A percentile compares a stretch with the other conserved stretches of the same genome.
phyloP scores from a whole-genome alignment of 1,140 invertebrate species.

The Zophobas morio region DNA sequence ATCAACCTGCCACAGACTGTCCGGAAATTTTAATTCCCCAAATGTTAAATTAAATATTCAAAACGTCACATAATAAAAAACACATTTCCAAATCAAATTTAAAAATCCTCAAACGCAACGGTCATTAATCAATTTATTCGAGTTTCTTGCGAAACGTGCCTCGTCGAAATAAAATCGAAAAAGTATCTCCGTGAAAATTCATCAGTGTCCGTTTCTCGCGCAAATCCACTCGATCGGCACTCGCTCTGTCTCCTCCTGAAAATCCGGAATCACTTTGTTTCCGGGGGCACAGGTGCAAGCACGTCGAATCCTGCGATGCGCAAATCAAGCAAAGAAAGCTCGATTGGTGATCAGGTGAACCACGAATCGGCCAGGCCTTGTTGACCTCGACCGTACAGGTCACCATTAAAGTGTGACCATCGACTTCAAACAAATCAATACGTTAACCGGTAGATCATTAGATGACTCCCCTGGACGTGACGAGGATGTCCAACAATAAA shows the following conservation, averaged over 20 bases:
- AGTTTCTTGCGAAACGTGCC: background rate
- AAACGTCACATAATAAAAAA: background rate
- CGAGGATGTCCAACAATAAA: constrained; percentile 33
- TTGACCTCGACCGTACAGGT: constrained; percentile 43
- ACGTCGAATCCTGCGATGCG: constrained; percentile 34
- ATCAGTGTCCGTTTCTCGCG: constrained; percentile 22
- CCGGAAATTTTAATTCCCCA: no score
- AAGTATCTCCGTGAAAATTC: background rate
- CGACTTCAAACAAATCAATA: constrained; percentile 47
- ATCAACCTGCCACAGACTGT: no score
- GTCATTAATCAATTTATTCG: background rate
- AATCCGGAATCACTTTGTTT: constrained; percentile 39
- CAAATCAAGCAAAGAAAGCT: constrained; percentile 37
- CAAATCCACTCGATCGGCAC: constrained; percentile 32
- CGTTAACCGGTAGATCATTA: constrained; percentile 43
- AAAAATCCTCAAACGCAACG: background rate
- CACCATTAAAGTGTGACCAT: constrained; percentile 44
- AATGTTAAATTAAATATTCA: no score
- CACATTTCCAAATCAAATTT: background rate
- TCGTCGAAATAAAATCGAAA: background rate
- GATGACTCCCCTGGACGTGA: constrained; percentile 29
- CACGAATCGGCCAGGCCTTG: constrained; percentile 37
- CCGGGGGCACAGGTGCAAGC: constrained; percentile 18
- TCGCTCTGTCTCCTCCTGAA: constrained; percentile 26
- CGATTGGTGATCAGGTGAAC: constrained; percentile 43